Evolutionary conservation across 2,888 invertebrate species (phyloP), one percentile per base, ranked within the genome.

Genomic region (Scaptomyza caliginosa): DNA sequence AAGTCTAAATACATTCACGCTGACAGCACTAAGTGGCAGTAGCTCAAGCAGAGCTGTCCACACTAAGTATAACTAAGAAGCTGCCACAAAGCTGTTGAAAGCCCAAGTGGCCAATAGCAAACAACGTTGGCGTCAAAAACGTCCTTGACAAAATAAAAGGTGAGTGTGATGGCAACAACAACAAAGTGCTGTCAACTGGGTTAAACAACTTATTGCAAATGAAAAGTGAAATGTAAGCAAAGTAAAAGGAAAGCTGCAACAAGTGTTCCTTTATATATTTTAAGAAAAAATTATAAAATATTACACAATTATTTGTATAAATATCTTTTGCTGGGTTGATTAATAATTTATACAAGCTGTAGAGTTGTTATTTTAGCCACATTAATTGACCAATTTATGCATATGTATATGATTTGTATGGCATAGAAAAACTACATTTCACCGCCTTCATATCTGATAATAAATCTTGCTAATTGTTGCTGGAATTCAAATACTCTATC

Each of bases 391-490:
- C 65, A 77, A 83, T 74, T 74, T 74, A 74, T 84, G 58, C 67
- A 81, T 69, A 67, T 62, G n/a, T n/a, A 59, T 64, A 16, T 13
- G 13, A 13, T 32, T 59, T 70, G 57, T 68, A 71, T 55, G 48
- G 38, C 60, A 38, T 11, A 50, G 38, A 48, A 69, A 76, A 67
- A 55, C 49, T 51, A 28, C 65, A 86, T 70, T 83, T 83, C 63
- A 70, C 74, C 82, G 71, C 62, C 71, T 69, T 64, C 66, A 40
- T 80, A 80, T 80, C 86, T 63, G 34, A 54, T 67, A 52, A 80
- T 81, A 80, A 77, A 81, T 81, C 84, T 72, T 52, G 72, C 74
- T 86, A 81, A 81, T 81, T 86, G 81, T 84, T 70, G 77, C 77
- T 81, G 80, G 74, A 84, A 86, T 67, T 81, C 84, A 86, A 86